Evolutionary conservation across 1,140 invertebrate species (phyloP), one percentile per base, ranked within the genome.

Genomic region (Hycleus cichorii): DNA sequence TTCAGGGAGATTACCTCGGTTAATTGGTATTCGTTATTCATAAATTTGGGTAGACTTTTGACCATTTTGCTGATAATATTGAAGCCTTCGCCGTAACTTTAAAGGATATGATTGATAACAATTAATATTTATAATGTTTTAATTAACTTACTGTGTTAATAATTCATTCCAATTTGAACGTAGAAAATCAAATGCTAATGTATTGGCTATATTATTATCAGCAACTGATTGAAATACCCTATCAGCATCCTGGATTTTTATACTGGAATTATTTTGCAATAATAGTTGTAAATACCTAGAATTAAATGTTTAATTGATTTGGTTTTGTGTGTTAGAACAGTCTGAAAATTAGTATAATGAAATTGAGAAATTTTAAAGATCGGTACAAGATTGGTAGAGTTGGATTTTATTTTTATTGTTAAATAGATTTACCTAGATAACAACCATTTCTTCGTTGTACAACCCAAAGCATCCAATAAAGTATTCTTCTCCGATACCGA

Each of bases 371-470:
- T 18, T 18, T 18, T 18, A 18, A 18, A 18, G 18, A 18, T 18
- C 18, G 18, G 43, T 51, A 45, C 18, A 26, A 48, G 40, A 32
- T 12, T 45, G 42, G 8, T 11, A 8, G 25, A 49, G 18, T 43
- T 40, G n/a, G 18, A 1, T 18, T 18, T 18, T 18, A 18, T 18
- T 12, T 12, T 12, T 18, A 18, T 18, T 18, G 18, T 18, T 18
- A 10, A 45, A 25, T 5, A 53, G 42, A 42, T 45, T 18, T 71
- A 71, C 63, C 86, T 81, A 62, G 85, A 82, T 12, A 93, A 68
- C n/a, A 91, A 69, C 87, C 87, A 90, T 1, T 82, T 80, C 73
- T 90, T 83, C 9, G 78, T 61, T 1, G 81, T 79, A 68, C 91
- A 94, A 8, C 84, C 83, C 39, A 95, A 75, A 3, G 87, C 80